A percentile compares a stretch with the other conserved stretches of the same genome.
phyloP scores from a whole-genome alignment of 1,140 invertebrate genomes.

The Brachionus angularis region DNA sequence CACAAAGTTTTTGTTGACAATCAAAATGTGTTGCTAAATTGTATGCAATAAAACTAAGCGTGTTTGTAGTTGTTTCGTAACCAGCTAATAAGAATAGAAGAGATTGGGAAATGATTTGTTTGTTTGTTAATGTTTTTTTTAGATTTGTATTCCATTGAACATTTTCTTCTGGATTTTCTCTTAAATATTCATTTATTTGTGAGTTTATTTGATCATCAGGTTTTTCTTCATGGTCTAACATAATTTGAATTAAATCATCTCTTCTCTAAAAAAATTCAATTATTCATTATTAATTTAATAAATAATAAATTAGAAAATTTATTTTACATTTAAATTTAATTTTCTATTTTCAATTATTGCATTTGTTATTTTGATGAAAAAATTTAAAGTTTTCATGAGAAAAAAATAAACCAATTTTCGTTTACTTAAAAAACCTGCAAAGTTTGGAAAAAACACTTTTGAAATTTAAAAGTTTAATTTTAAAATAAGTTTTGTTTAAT shows the following conservation, averaged over 20 bases:
- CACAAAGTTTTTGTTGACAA: constrained; percentile 63
- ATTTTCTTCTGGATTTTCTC: no score
- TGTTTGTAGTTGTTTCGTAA: constrained; percentile 71
- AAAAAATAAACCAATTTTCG: neutral
- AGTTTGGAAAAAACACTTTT: neutral
- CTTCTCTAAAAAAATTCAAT: neutral
- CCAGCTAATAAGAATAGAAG: constrained; percentile 62
- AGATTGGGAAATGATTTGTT: constrained; percentile 57
- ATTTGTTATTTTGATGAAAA: neutral
- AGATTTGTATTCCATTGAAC: neutral
- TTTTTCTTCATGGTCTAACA: neutral
- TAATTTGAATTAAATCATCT: neutral
- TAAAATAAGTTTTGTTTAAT: neutral
- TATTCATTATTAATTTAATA: neutral
- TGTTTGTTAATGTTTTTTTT: constrained; percentile 48
- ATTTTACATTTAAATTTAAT: neutral
- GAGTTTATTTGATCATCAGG: neutral
- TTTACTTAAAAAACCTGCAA: neutral
- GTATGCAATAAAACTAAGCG: constrained; percentile 66
- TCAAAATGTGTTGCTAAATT: constrained; percentile 65
- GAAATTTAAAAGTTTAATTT: no score
- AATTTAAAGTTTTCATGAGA: neutral
- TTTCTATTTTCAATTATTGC: neutral
- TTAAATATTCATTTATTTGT: no score
- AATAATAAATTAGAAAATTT: neutral